Evolutionary conservation across 1,140 invertebrate species (phyloP).

Genomic region (Ectropis grisescens): DNA sequence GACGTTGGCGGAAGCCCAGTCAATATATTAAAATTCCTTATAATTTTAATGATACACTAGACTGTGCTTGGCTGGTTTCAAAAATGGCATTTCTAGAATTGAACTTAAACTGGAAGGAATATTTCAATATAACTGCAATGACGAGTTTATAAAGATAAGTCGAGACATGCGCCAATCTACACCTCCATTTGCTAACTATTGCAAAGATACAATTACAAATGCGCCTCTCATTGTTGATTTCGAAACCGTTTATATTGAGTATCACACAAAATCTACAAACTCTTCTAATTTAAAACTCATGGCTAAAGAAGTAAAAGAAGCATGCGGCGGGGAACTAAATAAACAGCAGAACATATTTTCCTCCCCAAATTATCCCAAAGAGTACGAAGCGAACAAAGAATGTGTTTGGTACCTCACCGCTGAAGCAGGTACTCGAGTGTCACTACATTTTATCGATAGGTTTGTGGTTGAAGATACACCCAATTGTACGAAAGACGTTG

Average conservation of each 20-base stretch:
- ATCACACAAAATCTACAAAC: slow-evolving; percentile 68
- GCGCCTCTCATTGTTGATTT: slow-evolving; percentile 32
- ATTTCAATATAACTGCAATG: slow-evolving; percentile 65
- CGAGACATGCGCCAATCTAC: slow-evolving; percentile 61
- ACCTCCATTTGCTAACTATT: slow-evolving; percentile 72
- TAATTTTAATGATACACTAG: slow-evolving; percentile 42
- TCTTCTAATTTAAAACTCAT: slow-evolving; percentile 28
- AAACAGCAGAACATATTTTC: slow-evolving; percentile 52
- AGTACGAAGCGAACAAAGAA: slow-evolving; percentile 81
- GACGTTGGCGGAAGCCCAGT: slow-evolving; percentile 33
- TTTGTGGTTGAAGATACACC: slow-evolving; percentile 82
- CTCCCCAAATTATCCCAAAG: slow-evolving; percentile 72
- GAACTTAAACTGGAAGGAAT: slow-evolving; percentile 66
- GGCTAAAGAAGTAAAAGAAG: slow-evolving; percentile 16
- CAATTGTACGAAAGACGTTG: slow-evolving; percentile 85
- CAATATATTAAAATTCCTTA: slow-evolving; percentile 39
- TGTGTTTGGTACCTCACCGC: slow-evolving; percentile 82
- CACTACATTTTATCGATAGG: slow-evolving; percentile 76
- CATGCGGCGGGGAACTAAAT: slow-evolving; percentile 74
- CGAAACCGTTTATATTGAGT: slow-evolving; percentile 74
- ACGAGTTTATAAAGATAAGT: slow-evolving; percentile 74
- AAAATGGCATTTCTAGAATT: slow-evolving; percentile 66
- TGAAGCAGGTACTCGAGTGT: slow-evolving; percentile 77
- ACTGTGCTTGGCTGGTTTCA: slow-evolving; percentile 80
- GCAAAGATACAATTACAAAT: slow-evolving; percentile 66